A percentile compares a stretch with the other conserved stretches of the same genome.
Conservation (phyloP, 2,888 invertebrate species). For the Odontomyia ornata region DNA sequence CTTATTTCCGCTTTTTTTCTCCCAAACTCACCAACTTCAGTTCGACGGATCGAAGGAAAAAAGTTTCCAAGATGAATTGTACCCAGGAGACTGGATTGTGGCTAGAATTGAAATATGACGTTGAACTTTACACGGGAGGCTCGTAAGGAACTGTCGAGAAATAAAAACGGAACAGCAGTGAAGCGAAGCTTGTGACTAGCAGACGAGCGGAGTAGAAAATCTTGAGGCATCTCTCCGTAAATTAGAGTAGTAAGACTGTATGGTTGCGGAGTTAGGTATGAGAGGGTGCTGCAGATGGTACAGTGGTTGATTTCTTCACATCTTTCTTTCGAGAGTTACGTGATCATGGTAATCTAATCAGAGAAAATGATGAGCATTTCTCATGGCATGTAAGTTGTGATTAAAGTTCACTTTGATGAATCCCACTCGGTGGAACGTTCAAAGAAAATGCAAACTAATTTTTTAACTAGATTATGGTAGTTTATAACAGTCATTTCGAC, state of each 20-base stretch:
- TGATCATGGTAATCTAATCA: constrained; percentile 43
- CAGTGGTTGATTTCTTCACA: constrained; percentile 4
- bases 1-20: constrained; percentile 21
- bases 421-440: constrained; percentile 3
- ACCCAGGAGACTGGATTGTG: constrained; percentile 20
- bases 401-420: constrained; percentile 34
- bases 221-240: too few relatives aligned
- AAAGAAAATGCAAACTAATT: not conserved
- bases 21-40: not conserved
- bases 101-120: constrained; percentile 39
- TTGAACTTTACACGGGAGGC: constrained; percentile 7
- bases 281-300: not conserved
- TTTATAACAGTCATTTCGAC: not conserved
- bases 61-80: constrained; percentile 35
- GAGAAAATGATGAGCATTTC: constrained; percentile 39
- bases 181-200: not conserved
- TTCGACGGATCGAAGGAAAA: constrained; percentile 27
- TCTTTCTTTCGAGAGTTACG: constrained; percentile 35
- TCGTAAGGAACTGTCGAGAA: not conserved
- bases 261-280: too few relatives aligned
- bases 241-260: too few relatives aligned
- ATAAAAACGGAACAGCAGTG: not conserved
- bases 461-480: constrained; percentile 4
- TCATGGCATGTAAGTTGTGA: constrained; percentile 29
- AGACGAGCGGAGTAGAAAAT: not conserved